Percentiles rank a stretch among this genome's conserved stretches.
phyloP scores from a whole-genome alignment of 37 sponge, comb jelly and placozoan species.

The Ephydatia muelleri region DNA sequence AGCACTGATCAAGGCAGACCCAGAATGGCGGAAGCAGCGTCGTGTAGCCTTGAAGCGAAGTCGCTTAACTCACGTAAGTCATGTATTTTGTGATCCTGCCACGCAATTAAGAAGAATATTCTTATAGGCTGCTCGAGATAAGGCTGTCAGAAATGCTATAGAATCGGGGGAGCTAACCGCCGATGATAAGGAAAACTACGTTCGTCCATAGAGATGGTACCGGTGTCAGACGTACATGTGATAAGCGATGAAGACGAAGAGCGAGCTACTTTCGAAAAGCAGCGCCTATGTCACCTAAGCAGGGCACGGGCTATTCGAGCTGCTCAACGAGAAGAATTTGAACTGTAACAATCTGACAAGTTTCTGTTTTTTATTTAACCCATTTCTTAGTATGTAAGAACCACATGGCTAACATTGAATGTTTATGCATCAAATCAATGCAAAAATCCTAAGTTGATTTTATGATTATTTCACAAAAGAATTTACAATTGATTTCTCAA shows the following conservation, averaged over 20 bases:
- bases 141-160: not conserved
- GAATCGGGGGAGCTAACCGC: not conserved
- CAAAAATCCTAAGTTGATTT: not conserved
- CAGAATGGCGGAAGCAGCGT: not conserved
- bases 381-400: not conserved
- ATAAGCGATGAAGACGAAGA: not conserved
- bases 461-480: not conserved
- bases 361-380: not conserved
- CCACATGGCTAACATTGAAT: not conserved
- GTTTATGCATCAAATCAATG: not conserved
- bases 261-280: not conserved
- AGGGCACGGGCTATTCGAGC: not conserved
- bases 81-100: not conserved
- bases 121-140: not conserved
- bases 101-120: not conserved
- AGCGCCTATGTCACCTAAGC: not conserved
- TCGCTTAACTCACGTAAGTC: not conserved
- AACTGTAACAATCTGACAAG: not conserved
- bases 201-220: not conserved
- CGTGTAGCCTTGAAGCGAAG: not conserved
- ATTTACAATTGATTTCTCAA: not conserved
- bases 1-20: not conserved
- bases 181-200: not conserved
- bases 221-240: not conserved
- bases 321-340: not conserved